Evolutionary conservation across 2,888 invertebrate genomes (phyloP), one percentile per base, ranked within the genome.

Genomic region (Folsomia manolachei): DNA sequence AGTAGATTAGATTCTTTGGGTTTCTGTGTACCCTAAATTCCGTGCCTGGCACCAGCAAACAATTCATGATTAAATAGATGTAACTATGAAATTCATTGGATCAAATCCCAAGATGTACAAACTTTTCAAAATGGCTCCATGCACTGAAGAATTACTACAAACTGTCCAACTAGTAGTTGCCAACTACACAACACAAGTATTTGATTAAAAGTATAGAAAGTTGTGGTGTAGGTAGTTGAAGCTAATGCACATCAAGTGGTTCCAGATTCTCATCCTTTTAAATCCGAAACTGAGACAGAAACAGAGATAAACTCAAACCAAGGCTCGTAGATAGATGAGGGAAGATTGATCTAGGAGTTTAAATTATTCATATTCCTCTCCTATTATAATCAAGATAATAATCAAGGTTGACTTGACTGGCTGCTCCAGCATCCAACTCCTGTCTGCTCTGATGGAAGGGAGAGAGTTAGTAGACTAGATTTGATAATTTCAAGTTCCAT

Each of bases 331-430:
- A n/a, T n/a, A 51, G 51, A 51, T 11, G 51, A 18, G 51, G 51
- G 9, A 51, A 18, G 51, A 51, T 51, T 18, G 51, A 51, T 51
- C 18, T 18, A 11, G 9, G 9, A 51, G 11, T 56, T n/a, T 56
- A 56, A 56, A 56, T 56, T 56, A 56, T 56, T 56, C 56, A 56
- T 56, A 56, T 56, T 56, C 56, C 21, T 56, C 11, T 56, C 21
- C 56, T 56, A 56, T 56, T 56, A 56, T 56, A 14, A 56, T 56
- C 56, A 18, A 19, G 56, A 56, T n/a, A 56, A 56, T 56, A 56
- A 56, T 56, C 56, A 56, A 56, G 56, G 51, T 51, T 51, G 51
- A 51, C 56, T n/a, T 39, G 39, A 56, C 56, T 56, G 21, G 56
- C 56, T 14, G 19, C n/a, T 4, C 56, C 7, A 7, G 18, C 19